phyloP scores from a whole-genome alignment of 2,797 vertebrate genomes.

The Sebastiscus tertius region DNA sequence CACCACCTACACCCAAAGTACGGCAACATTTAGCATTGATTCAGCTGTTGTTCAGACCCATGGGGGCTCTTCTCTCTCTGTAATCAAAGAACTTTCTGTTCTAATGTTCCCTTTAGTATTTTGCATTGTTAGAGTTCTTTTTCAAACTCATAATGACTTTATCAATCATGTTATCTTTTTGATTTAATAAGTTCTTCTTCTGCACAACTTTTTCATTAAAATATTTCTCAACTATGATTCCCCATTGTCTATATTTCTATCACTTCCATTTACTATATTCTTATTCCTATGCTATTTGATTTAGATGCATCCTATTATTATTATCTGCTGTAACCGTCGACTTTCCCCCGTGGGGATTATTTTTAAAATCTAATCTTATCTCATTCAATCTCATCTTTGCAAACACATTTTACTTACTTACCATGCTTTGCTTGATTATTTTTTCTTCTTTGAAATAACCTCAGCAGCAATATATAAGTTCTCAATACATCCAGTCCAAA shows the following conservation, averaged over 20 bases:
- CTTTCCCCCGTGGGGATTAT: not conserved
- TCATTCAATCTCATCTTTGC: not conserved
- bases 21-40: not conserved
- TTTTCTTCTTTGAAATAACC: not conserved
- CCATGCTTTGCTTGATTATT: not conserved
- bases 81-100: not conserved
- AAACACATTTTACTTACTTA: not conserved
- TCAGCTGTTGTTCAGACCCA: not conserved
- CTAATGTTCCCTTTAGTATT: not conserved
- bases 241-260: not conserved
- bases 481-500: not conserved
- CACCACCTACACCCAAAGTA: slow-evolving; percentile 20
- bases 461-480: not conserved
- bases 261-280: not conserved
- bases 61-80: not conserved
- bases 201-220: not conserved
- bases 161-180: not conserved
- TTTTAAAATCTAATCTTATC: not conserved
- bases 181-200: not conserved
- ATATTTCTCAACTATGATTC: not conserved
- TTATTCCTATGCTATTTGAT: not conserved
- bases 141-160: not conserved
- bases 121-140: not conserved
- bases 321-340: not conserved
- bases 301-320: not conserved